These are phyloP conservation scores for Drosophila tristis DNA, from an alignment of 1,140 invertebrate genomes.

Conservation along the genomic window DNA sequence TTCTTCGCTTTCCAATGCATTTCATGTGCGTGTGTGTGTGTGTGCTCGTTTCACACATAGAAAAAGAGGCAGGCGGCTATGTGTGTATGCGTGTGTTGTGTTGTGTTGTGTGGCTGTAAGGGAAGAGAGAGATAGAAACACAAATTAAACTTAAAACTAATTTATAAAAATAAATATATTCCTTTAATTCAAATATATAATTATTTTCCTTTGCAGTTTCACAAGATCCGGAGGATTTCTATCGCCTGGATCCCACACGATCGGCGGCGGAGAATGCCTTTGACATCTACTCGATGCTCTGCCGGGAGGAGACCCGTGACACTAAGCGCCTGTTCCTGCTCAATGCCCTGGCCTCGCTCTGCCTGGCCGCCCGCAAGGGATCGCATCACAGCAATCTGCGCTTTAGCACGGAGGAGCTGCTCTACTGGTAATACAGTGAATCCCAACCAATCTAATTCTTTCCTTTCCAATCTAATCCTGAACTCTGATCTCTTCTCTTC, in stretches of 20 bases:
- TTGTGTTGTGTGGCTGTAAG: no score
- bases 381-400: constrained; percentile 86
- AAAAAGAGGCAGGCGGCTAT: no score
- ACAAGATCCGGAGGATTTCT: constrained; percentile 79
- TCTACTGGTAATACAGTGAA: constrained; percentile 89
- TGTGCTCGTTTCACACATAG: neutral
- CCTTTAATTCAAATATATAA: no score
- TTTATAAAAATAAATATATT: neutral
- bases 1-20: constrained; percentile 20
- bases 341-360: constrained; percentile 78
- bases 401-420: constrained; percentile 90
- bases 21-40: neutral
- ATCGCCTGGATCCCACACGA: constrained; percentile 75
- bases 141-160: no score
- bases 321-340: constrained; percentile 79
- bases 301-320: constrained; percentile 72
- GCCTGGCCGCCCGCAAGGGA: constrained; percentile 78
- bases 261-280: constrained; percentile 78
- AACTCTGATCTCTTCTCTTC: neutral
- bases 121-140: no score
- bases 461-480: neutral
- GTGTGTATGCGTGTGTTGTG: neutral
- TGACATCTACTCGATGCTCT: constrained; percentile 76
- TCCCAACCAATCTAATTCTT: no score
- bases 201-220: constrained; percentile 53